phyloP scores from a whole-genome alignment of 1,140 invertebrate genomes.

The Nylanderia fulva region DNA sequence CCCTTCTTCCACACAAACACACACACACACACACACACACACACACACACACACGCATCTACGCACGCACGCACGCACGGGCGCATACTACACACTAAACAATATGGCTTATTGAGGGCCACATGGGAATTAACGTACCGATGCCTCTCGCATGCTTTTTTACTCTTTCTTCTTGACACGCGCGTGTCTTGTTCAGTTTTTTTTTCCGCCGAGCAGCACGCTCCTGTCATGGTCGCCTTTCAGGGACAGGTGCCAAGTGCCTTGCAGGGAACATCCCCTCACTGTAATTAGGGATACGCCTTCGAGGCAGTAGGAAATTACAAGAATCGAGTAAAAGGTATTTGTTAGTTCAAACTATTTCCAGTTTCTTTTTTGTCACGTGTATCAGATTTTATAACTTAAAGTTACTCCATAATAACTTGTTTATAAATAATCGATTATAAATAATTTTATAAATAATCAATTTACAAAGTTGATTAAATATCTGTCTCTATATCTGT shows the following conservation, averaged over 20 bases:
- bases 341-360: not conserved
- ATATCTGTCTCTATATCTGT: no score
- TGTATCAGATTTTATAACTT: not conserved
- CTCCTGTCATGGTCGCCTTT: slow-evolving; percentile 13
- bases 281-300: slow-evolving; percentile 26
- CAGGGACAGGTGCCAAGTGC: slow-evolving; percentile 40
- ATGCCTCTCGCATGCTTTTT: slow-evolving; percentile 24
- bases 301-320: slow-evolving; percentile 1
- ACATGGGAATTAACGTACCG: slow-evolving; percentile 43
- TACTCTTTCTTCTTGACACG: slow-evolving; percentile 8
- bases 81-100: not conserved
- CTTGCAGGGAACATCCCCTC: slow-evolving; percentile 13
- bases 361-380: not conserved
- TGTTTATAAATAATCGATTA: not conserved
- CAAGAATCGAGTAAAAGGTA: not conserved
- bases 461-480: no score
- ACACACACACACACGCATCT: not conserved
- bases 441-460: no score
- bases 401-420: not conserved
- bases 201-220: slow-evolving; percentile 18
- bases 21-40: not conserved
- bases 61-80: not conserved
- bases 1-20: slow-evolving; percentile 59
- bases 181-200: slow-evolving; percentile 2
- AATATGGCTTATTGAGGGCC: not conserved